phyloP scores from a whole-genome alignment of 2,113 vertebrate genomes.

The Lepus europaeus region DNA sequence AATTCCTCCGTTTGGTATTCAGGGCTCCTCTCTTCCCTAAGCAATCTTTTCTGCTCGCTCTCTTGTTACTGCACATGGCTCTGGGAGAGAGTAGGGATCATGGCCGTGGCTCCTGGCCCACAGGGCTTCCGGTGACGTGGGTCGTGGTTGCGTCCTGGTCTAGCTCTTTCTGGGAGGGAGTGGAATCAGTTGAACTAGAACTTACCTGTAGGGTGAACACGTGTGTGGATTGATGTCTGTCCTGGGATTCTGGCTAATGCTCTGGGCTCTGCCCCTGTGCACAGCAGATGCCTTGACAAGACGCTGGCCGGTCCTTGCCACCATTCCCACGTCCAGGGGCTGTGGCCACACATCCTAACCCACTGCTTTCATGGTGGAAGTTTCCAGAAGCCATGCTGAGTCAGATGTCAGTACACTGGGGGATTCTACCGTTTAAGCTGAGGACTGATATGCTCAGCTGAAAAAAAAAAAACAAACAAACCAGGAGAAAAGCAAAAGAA shows the following conservation, averaged over 20 bases:
- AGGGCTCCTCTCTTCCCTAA: not conserved
- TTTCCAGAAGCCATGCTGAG: not conserved
- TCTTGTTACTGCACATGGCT: not conserved
- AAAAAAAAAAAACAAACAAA: no score
- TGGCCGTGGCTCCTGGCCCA: accelerated
- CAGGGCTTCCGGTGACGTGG: accelerated
- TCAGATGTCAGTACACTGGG: not conserved
- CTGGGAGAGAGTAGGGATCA: not conserved
- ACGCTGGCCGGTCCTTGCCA: accelerated
- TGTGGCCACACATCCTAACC: no score
- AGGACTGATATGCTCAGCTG: not conserved
- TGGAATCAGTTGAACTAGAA: not conserved
- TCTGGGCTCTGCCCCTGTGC: not conserved
- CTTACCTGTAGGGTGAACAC: not conserved
- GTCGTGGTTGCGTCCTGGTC: not conserved
- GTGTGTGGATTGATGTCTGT: not conserved
- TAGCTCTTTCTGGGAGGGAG: not conserved
- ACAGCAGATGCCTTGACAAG: not conserved
- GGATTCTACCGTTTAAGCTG: not conserved
- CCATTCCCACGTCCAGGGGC: not conserved
- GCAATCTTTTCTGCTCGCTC: not conserved
- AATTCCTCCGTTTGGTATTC: not conserved
- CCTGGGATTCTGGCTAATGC: not conserved
- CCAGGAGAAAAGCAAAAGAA: not conserved
- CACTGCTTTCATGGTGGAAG: not conserved